phyloP scores from a whole-genome alignment of 2,888 invertebrate genomes.

The Acronicta leporina region DNA sequence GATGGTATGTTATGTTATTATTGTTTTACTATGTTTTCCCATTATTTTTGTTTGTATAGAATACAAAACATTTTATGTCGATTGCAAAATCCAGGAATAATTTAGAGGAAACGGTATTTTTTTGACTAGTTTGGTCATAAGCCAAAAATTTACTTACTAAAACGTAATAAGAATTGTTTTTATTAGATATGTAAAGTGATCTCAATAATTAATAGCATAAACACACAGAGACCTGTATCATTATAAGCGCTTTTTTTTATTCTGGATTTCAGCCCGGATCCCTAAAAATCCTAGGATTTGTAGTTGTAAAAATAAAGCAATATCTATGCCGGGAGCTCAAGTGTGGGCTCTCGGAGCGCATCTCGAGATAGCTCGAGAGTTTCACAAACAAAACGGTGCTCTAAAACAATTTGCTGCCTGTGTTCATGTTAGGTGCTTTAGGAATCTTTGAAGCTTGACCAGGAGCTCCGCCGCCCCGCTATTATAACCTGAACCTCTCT shows the following conservation, averaged over 20 bases:
- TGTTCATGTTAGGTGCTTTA: conserved; percentile 47
- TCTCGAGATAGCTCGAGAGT: conserved; percentile 61
- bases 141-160: too few species aligned
- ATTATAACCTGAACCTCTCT: conserved; percentile 5
- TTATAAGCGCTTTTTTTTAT: neutral
- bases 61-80: too few species aligned
- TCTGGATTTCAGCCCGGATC: neutral
- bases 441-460: conserved; percentile 49
- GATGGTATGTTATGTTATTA: too few species aligned
- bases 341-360: conserved; percentile 57
- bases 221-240: neutral
- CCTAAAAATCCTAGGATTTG: conserved; percentile 14
- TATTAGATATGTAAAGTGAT: too few species aligned
- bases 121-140: too few species aligned
- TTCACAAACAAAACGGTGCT: conserved; percentile 61
- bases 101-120: too few species aligned
- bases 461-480: conserved; percentile 13
- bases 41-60: too few species aligned
- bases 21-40: too few species aligned
- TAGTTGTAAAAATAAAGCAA: conserved; percentile 50
- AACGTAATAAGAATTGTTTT: too few species aligned
- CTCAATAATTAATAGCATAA: too few species aligned
- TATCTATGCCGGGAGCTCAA: conserved; percentile 41
- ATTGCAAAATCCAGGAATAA: too few species aligned
- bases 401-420: conserved; percentile 65